Percentiles rank a stretch among this genome's conserved stretches.
These are phyloP conservation scores for Anneissia japonica DNA, from an alignment of 35 echinoderm and acorn worm genomes.

Conservation along the genomic window DNA sequence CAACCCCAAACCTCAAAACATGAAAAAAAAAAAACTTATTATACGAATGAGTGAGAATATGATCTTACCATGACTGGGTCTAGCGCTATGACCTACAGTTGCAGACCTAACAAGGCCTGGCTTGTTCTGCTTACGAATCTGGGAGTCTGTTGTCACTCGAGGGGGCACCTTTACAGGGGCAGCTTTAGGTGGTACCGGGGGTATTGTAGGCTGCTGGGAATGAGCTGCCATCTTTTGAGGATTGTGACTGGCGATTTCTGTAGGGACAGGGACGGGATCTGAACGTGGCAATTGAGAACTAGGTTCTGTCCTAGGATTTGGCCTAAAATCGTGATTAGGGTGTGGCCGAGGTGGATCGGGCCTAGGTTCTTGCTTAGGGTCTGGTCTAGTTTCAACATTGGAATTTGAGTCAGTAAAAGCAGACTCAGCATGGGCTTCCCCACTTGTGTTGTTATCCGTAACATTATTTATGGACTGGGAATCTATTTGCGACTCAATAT, in stretches of 20 bases:
- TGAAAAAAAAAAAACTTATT: too few relatives aligned
- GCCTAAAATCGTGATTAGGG: neutral
- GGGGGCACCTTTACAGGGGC: neutral
- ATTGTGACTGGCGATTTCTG: neutral
- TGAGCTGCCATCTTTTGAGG: neutral
- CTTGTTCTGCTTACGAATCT: neutral
- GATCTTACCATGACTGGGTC: neutral
- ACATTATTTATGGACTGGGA: neutral
- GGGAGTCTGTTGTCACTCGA: neutral
- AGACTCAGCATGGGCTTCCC: too few relatives aligned
- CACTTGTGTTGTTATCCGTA: neutral
- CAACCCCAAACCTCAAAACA: too few relatives aligned
- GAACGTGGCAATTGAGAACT: neutral
- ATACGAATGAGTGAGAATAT: neutral
- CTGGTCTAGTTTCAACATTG: neutral
- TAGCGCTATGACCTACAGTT: neutral
- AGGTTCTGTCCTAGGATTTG: neutral
- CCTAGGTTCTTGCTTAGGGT: neutral
- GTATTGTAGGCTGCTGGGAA: neutral
- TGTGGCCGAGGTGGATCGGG: neutral
- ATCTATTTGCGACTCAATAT: neutral
- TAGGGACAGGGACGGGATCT: neutral
- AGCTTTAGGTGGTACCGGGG: neutral
- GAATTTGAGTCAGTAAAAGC: too few relatives aligned
- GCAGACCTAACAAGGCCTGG: neutral